Percentiles rank a stretch among this genome's conserved stretches.
These are phyloP conservation scores for Diarsia brunnea DNA, from an alignment of 2,888 invertebrate species.

Conservation along the genomic window DNA sequence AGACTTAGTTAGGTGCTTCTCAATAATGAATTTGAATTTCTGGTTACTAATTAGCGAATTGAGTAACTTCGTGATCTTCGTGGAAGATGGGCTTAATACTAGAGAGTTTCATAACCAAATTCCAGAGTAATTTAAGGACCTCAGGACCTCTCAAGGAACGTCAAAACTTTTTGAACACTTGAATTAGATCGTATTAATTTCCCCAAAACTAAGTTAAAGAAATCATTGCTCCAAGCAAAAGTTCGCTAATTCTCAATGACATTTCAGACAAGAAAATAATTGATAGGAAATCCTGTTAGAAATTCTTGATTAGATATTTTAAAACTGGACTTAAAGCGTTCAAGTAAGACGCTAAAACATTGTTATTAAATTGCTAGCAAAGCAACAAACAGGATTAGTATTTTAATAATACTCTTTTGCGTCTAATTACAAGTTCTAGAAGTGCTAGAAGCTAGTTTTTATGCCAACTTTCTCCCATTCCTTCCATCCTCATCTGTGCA, in stretches of 20 bases:
- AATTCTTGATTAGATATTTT: conserved; percentile 12
- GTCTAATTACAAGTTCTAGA: too few species aligned
- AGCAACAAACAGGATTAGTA: neutral
- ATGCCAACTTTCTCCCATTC: conserved; percentile 19
- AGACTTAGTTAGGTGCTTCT: too few species aligned
- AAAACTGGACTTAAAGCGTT: neutral
- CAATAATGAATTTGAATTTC: neutral
- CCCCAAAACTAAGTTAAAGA: conserved; percentile 6
- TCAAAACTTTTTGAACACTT: conserved; percentile 11
- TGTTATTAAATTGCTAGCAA: neutral
- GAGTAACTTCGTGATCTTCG: neutral
- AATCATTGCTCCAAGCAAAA: conserved; percentile 13
- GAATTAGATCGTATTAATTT: conserved; percentile 3
- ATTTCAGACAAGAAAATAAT: conserved; percentile 29
- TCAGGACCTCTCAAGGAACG: neutral
- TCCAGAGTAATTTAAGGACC: neutral
- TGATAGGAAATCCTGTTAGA: conserved; percentile 27
- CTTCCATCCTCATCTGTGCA: conserved; percentile 1
- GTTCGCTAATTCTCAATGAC: conserved; percentile 14
- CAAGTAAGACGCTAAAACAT: conserved; percentile 10
- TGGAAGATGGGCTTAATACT: neutral
- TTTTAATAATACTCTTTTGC: neutral
- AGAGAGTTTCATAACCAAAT: neutral
- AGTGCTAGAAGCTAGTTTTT: neutral
- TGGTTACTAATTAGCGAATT: too few species aligned